Conservation (phyloP, 2,797 vertebrate genomes). For the Enteromius paludinosus region DNA sequence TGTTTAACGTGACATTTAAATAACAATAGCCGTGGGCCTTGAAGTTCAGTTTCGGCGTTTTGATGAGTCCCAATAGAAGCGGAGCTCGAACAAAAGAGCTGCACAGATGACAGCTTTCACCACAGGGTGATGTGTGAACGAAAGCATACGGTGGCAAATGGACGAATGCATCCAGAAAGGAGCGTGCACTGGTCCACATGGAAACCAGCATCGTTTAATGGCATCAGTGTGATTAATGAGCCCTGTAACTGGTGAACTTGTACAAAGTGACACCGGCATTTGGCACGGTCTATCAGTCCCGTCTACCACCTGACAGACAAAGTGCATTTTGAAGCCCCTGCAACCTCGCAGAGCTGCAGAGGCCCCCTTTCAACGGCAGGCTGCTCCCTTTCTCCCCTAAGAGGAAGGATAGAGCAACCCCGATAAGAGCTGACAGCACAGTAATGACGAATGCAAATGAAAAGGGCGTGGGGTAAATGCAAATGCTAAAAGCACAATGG, state of each 20-base stretch:
- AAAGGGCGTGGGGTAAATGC: conserved; percentile 70
- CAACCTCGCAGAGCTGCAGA: conserved; percentile 25
- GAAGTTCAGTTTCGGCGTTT: conserved; percentile 25
- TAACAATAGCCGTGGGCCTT: conserved; percentile 46
- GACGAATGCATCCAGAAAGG: conserved; percentile 34
- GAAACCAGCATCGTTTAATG: conserved; percentile 24
- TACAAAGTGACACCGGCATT: conserved; percentile 75
- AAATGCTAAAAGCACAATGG: conserved; percentile 75
- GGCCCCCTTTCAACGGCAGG: conserved; percentile 23
- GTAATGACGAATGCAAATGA: conserved; percentile 79
- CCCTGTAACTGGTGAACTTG: conserved; percentile 68
- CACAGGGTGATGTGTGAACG: conserved; percentile 43
- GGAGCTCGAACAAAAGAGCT: conserved; percentile 15
- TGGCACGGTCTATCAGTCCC: conserved; percentile 73
- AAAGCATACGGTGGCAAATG: conserved; percentile 28
- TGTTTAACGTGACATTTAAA: conserved; percentile 54
- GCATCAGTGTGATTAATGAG: conserved; percentile 76
- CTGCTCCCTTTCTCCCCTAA: conserved; percentile 24
- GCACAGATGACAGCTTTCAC: conserved; percentile 48
- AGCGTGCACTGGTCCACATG: background rate
- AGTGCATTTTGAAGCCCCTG: conserved; percentile 37
- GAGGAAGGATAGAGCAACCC: conserved; percentile 47
- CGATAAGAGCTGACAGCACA: conserved; percentile 75
- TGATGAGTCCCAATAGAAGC: conserved; percentile 26
- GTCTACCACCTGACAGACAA: conserved; percentile 70